phyloP scores from a whole-genome alignment of 2,888 invertebrate species.

The Epirrhoe alternata region DNA sequence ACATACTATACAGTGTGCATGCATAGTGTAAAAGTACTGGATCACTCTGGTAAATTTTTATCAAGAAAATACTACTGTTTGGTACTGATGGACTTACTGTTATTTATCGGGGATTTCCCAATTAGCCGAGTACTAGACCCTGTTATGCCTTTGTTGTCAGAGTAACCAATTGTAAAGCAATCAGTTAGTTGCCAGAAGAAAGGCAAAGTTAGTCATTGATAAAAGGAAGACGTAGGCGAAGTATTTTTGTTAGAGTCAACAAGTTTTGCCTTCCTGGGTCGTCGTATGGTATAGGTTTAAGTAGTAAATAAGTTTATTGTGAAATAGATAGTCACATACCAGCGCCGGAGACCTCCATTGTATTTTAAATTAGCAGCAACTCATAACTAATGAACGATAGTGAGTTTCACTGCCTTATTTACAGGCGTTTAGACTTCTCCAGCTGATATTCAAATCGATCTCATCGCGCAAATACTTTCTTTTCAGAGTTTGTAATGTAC shows the following conservation, averaged over 20 bases:
- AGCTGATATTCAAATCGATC: background rate
- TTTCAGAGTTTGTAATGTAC: background rate
- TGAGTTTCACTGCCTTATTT: conserved; percentile 7
- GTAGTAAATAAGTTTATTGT: conserved; percentile 29
- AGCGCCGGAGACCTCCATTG: conserved; percentile 75
- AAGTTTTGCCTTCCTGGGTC: background rate
- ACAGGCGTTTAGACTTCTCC: background rate
- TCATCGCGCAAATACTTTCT: conserved; percentile 7
- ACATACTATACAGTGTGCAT: too few species aligned
- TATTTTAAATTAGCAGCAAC: conserved; percentile 44
- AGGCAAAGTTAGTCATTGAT: conserved; percentile 8
- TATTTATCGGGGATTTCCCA: conserved; percentile 44
- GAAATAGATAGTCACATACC: conserved; percentile 57
- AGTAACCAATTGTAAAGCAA: conserved; percentile 50
- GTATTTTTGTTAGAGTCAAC: conserved; percentile 1
- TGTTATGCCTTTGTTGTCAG: conserved; percentile 65
- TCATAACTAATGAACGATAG: conserved; percentile 55
- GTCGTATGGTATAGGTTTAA: too few species aligned
- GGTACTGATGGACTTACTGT: background rate
- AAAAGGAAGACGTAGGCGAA: background rate
- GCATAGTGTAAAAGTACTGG: too few species aligned
- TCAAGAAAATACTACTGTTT: background rate
- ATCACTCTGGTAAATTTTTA: too few species aligned
- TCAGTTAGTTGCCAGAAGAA: too few species aligned
- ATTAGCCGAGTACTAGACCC: background rate